Percentiles rank a stretch among this genome's conserved stretches.
phyloP scores from a whole-genome alignment of 2,888 invertebrate species.

The Spilarctia lutea region DNA sequence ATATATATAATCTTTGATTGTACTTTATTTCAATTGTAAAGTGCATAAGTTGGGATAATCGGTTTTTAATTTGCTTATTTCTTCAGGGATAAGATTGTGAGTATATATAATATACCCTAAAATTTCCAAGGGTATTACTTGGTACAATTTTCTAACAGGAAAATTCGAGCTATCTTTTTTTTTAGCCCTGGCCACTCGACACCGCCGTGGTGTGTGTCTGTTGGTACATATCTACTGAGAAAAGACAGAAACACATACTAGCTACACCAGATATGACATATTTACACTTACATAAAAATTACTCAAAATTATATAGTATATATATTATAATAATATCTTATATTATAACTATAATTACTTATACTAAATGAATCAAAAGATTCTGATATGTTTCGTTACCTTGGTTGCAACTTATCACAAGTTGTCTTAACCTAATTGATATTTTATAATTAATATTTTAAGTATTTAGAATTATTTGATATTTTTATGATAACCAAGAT shows the following conservation, averaged over 20 bases:
- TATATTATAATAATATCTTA: conserved; percentile 1
- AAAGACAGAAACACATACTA: conserved; percentile 54
- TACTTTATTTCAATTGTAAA: neutral
- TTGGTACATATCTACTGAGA: conserved; percentile 48
- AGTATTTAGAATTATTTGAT: conserved; percentile 66
- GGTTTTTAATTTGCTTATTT: neutral
- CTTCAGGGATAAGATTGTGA: neutral
- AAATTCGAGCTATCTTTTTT: neutral
- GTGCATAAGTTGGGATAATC: neutral
- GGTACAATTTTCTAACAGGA: neutral
- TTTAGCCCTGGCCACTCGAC: conserved; percentile 53
- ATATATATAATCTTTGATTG: too few species aligned
- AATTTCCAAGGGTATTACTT: neutral
- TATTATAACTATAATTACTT: conserved; percentile 54
- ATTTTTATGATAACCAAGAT: conserved; percentile 59
- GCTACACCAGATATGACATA: conserved; percentile 48
- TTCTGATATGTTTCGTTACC: conserved; percentile 91
- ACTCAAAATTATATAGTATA: conserved; percentile 48
- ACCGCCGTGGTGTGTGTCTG: conserved; percentile 52
- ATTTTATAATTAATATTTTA: conserved; percentile 74
- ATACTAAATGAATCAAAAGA: conserved; percentile 88
- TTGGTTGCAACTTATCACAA: conserved; percentile 89
- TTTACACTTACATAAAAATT: conserved; percentile 66
- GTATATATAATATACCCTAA: neutral
- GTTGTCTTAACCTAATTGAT: conserved; percentile 66